A percentile compares a stretch with the other conserved stretches of the same genome.
phyloP scores from a whole-genome alignment of 2,797 vertebrate species.

The Melanotaenia parkinsoni region DNA sequence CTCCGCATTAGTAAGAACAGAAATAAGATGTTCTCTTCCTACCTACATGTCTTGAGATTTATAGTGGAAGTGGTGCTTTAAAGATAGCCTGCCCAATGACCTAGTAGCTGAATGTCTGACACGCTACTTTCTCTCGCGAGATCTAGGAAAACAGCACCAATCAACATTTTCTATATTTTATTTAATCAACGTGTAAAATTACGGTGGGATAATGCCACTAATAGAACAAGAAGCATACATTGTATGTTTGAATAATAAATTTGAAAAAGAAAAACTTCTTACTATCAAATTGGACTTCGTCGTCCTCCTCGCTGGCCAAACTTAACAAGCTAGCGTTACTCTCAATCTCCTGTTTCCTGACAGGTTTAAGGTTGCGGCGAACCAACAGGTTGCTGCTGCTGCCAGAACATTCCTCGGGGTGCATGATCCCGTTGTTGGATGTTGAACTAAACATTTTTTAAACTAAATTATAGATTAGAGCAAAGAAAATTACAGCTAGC shows the following conservation, averaged over 20 bases:
- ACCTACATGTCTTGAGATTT: neutral
- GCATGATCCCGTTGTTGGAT: conserved; percentile 1
- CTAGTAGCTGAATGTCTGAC: neutral
- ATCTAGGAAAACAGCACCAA: neutral
- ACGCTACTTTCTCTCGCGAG: conserved; percentile 14
- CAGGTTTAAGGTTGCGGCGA: conserved; percentile 11
- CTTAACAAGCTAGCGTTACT: conserved; percentile 43
- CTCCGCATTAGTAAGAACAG: neutral
- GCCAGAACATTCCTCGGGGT: conserved; percentile 72
- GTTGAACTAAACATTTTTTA: conserved; percentile 56
- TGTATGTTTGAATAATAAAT: neutral
- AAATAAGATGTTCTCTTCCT: neutral
- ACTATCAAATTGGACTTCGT: conserved; percentile 84
- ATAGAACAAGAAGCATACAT: no score
- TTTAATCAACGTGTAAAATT: neutral
- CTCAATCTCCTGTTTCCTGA: conserved; percentile 16
- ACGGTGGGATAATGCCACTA: neutral
- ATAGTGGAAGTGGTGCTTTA: neutral
- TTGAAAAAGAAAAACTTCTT: conserved; percentile 44
- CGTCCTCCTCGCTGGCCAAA: conserved; percentile 71
- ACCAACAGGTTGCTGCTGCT: conserved; percentile 45
- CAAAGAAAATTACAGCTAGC: neutral
- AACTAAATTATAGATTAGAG: conserved; percentile 6
- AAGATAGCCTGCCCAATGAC: neutral
- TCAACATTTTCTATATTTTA: neutral